Conservation (phyloP, 2,888 invertebrate genomes). For the Crossocerus cetratus region DNA sequence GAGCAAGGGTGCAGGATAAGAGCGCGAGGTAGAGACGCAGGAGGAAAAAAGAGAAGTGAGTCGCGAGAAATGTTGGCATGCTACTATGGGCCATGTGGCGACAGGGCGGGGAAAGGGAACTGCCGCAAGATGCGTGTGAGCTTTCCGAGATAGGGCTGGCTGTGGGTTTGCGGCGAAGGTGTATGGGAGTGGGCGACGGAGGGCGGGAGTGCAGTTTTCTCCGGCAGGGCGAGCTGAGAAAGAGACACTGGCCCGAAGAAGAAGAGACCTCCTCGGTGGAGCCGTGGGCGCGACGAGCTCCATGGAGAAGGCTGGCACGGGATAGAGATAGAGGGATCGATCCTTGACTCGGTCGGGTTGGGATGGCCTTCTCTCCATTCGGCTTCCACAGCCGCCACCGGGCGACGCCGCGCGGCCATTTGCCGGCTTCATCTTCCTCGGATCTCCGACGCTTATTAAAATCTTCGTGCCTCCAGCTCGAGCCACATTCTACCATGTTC, state of each 20-base stretch:
- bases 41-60: neutral
- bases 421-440: slow-evolving; percentile 65
- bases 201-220: neutral
- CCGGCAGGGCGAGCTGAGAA: neutral
- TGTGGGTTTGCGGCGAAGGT: slow-evolving; percentile 14
- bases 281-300: neutral
- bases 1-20: no score
- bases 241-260: neutral
- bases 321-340: slow-evolving; percentile 57
- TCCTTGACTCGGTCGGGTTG: slow-evolving; percentile 62
- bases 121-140: slow-evolving; percentile 41
- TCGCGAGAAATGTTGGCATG: neutral
- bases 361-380: slow-evolving; percentile 49
- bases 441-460: slow-evolving; percentile 67
- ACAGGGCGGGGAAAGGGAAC: slow-evolving; percentile 12
- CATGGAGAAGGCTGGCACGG: neutral
- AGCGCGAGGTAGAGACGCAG: neutral
- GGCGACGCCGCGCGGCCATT: slow-evolving; percentile 62
- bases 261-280: slow-evolving; percentile 13
- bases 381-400: slow-evolving; percentile 50
- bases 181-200: neutral
- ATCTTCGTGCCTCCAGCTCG: slow-evolving; percentile 53
- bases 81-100: neutral
- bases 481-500: slow-evolving; percentile 4
- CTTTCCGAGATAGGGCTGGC: slow-evolving; percentile 22